phyloP scores from a whole-genome alignment of 2,888 invertebrate species.

The Yponomeuta cagnagella region DNA sequence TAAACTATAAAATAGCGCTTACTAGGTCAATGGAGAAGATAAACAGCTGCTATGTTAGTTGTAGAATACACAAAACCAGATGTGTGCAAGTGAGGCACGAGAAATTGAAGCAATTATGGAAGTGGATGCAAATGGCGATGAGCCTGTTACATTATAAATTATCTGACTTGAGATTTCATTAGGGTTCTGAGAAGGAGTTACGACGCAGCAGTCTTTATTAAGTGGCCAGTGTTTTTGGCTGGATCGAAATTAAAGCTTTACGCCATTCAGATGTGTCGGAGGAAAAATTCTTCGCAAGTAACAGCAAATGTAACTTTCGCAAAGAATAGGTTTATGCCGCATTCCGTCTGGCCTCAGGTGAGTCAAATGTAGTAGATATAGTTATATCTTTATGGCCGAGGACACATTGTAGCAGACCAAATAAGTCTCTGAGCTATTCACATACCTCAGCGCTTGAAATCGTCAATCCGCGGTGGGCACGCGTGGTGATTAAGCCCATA shows the following conservation, averaged over 20 bases:
- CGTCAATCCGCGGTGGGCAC: no score
- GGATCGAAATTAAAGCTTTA: no score
- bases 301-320: not conserved
- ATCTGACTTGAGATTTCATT: no score
- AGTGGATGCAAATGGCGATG: not conserved
- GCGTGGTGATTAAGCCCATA: no score
- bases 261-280: no score
- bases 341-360: conserved; percentile 3
- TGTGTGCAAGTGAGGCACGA: not conserved
- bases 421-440: not conserved
- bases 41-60: not conserved
- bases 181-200: no score
- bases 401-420: not conserved
- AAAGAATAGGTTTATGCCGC: not conserved
- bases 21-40: conserved; percentile 1
- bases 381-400: not conserved
- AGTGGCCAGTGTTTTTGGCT: no score
- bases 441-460: no score
- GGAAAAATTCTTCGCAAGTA: no score
- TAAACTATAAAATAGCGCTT: not conserved
- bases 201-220: no score
- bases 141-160: not conserved
- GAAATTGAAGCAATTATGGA: not conserved
- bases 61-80: conserved; percentile 3
- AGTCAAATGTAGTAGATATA: not conserved